Conservation (phyloP, 2,888 invertebrate genomes). For the Lampropteryx suffumata region DNA sequence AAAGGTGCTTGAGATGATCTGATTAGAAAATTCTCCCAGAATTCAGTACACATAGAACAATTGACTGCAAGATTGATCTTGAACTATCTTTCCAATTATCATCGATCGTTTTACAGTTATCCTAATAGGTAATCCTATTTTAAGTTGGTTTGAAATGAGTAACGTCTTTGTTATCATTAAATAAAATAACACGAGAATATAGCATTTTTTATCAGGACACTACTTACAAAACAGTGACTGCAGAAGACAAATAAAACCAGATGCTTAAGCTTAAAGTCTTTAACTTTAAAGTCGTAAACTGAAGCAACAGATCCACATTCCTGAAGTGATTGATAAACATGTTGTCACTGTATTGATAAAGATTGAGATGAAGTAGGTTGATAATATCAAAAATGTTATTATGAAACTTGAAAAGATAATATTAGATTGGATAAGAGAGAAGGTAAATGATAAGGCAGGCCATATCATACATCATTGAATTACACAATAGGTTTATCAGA, state of each 20-base stretch:
- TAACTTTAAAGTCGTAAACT: constrained; percentile 11
- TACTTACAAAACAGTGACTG: not conserved
- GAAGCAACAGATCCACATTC: constrained; percentile 13
- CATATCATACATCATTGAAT: too few species aligned
- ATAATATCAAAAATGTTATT: not conserved
- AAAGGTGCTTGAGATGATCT: constrained; percentile 1
- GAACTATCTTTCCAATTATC: not conserved
- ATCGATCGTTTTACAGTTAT: not conserved
- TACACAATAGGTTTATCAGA: too few species aligned
- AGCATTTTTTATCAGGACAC: too few species aligned
- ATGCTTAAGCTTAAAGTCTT: too few species aligned
- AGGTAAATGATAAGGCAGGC: not conserved
- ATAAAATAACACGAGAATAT: too few species aligned
- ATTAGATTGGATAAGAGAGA: too few species aligned
- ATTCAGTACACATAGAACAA: not conserved
- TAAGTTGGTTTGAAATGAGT: too few species aligned
- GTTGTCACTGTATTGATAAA: constrained; percentile 22
- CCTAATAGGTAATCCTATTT: not conserved
- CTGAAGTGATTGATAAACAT: constrained; percentile 24
- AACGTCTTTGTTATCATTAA: too few species aligned
- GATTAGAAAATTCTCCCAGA: not conserved
- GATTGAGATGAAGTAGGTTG: constrained; percentile 28
- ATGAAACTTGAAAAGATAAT: constrained; percentile 1
- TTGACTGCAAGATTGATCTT: not conserved
- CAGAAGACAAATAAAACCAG: constrained; percentile 18